These are phyloP conservation scores for Anoncus sp. DNA, from an alignment of 2,888 invertebrate genomes.

Conservation along the genomic window DNA sequence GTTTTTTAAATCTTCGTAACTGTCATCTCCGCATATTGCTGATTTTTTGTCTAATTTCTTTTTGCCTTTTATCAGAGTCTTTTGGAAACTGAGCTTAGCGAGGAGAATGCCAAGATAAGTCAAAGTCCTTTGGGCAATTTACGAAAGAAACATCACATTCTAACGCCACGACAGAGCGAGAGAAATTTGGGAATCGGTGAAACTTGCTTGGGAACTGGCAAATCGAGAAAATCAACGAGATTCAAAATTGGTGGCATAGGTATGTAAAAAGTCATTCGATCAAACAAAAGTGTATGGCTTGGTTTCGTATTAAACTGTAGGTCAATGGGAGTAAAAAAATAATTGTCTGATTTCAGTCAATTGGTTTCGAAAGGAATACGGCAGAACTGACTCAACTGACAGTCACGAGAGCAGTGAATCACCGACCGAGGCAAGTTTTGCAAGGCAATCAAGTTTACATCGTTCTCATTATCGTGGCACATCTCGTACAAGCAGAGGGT, in stretches of 20 bases:
- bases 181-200: conserved; percentile 88
- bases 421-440: conserved; percentile 84
- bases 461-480: conserved; percentile 78
- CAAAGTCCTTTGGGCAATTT: conserved; percentile 92
- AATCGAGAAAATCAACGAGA: conserved; percentile 84
- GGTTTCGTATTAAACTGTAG: background rate
- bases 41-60: background rate
- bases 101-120: conserved; percentile 89
- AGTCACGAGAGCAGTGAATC: conserved; percentile 85
- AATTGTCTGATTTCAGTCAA: conserved; percentile 82
- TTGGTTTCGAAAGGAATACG: conserved; percentile 86
- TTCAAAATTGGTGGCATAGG: conserved; percentile 90
- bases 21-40: background rate
- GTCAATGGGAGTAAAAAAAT: background rate
- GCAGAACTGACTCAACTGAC: conserved; percentile 84
- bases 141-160: conserved; percentile 89
- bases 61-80: conserved; percentile 86
- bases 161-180: conserved; percentile 94
- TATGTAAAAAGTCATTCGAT: conserved; percentile 76
- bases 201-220: conserved; percentile 70
- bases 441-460: conserved; percentile 83
- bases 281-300: background rate
- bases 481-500: conserved; percentile 77
- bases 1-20: background rate
- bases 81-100: conserved; percentile 90